These are phyloP conservation scores for Gymnocephalus cernua DNA, from an alignment of 2,113 vertebrate species.

Conservation along the genomic window DNA sequence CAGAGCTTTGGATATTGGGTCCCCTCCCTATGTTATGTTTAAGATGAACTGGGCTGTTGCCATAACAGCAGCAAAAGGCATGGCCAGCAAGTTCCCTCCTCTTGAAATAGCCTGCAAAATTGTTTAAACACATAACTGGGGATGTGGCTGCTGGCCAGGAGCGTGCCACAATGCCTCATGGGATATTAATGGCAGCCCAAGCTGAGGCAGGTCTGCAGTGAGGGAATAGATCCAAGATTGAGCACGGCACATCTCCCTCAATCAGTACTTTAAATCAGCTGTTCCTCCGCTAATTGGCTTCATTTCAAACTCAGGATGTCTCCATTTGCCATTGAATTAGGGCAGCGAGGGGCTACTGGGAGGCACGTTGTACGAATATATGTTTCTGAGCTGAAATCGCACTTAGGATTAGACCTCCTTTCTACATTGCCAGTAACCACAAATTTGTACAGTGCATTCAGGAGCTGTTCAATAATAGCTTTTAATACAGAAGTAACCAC, in stretches of 20 bases:
- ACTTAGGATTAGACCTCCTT: conserved; percentile 16
- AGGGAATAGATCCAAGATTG: conserved; percentile 77
- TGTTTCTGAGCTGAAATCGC: conserved; percentile 46
- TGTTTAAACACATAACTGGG: conserved; percentile 85
- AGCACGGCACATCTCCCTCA: conserved; percentile 75
- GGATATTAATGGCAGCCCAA: conserved; percentile 79
- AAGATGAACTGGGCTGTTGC: conserved; percentile 76
- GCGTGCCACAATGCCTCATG: conserved; percentile 81
- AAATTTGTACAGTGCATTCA: conserved; percentile 12
- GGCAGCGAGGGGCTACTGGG: conserved; percentile 61
- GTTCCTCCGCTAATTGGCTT: conserved; percentile 79
- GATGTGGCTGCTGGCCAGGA: conserved; percentile 81
- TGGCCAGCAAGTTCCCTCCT: conserved; percentile 72
- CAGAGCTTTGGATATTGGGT: conserved; percentile 29
- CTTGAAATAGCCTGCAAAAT: conserved; percentile 85
- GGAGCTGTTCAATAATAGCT: conserved; percentile 22
- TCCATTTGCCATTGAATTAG: conserved; percentile 80
- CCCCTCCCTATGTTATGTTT: conserved; percentile 58
- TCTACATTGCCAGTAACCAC: background rate
- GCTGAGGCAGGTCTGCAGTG: conserved; percentile 75
- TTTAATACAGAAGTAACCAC: conserved; percentile 16
- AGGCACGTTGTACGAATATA: conserved; percentile 52
- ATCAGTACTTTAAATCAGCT: conserved; percentile 77
- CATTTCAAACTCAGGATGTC: conserved; percentile 80
- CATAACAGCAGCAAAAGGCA: conserved; percentile 67